Percentiles rank a stretch among this genome's conserved stretches.
phyloP scores from a whole-genome alignment of 2,797 vertebrate genomes.

The Darevskia nairensis region DNA sequence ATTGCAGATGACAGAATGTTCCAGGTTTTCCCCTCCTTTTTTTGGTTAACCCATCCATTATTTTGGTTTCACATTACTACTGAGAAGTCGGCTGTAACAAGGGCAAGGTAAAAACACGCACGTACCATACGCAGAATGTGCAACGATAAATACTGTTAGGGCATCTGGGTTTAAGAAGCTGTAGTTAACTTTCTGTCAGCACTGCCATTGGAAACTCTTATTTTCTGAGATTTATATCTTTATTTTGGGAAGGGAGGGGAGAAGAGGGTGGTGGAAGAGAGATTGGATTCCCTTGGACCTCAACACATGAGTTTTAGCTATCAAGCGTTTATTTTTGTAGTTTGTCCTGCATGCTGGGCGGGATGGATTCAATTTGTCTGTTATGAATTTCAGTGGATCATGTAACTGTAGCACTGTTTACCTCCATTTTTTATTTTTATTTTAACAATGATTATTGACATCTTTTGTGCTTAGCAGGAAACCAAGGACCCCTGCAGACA shows the following conservation, averaged over 20 bases:
- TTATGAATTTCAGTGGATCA: constrained; percentile 69
- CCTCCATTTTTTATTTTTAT: constrained; percentile 39
- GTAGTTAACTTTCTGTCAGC: constrained; percentile 64
- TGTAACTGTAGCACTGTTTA: constrained; percentile 62
- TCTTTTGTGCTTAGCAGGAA: constrained; percentile 39
- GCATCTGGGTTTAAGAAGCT: constrained; percentile 68
- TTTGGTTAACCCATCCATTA: constrained; percentile 54
- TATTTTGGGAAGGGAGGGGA: constrained; percentile 24
- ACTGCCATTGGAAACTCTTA: constrained; percentile 61
- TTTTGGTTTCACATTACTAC: constrained; percentile 73
- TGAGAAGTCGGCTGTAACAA: constrained; percentile 69
- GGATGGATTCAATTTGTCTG: constrained; percentile 72
- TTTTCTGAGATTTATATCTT: constrained; percentile 61
- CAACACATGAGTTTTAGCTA: constrained; percentile 66
- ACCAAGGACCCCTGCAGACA: constrained; percentile 3
- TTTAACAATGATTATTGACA: constrained; percentile 14
- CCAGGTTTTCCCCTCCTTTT: not conserved
- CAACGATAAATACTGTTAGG: constrained; percentile 66
- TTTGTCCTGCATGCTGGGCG: constrained; percentile 56
- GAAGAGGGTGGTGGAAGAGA: constrained; percentile 50
- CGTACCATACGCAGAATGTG: constrained; percentile 58
- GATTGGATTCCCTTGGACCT: constrained; percentile 68
- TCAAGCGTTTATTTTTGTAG: constrained; percentile 72
- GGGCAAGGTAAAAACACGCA: constrained; percentile 47
- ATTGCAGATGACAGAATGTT: constrained; percentile 6